A percentile compares a stretch with the other conserved stretches of the same genome.
phyloP scores from a whole-genome alignment of 2,113 vertebrate genomes.

The Eublepharis macularius region DNA sequence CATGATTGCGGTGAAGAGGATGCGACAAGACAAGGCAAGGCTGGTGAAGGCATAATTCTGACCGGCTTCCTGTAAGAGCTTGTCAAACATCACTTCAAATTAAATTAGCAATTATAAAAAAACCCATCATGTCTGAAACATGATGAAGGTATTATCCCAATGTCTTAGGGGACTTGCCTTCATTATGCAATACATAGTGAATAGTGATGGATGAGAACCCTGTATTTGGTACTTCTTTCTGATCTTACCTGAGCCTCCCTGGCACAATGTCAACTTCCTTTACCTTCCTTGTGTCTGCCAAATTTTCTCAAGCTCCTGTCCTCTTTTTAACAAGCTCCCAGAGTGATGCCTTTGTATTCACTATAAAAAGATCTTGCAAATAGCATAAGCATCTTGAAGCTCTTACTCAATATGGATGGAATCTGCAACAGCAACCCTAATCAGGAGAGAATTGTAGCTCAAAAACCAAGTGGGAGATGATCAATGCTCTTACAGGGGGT shows the following conservation, averaged over 20 bases:
- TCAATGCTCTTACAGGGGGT: neutral
- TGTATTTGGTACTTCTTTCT: neutral
- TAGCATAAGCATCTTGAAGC: neutral
- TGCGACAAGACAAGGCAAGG: neutral
- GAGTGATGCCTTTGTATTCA: neutral
- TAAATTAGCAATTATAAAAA: slow-evolving; percentile 6
- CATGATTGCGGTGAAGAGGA: neutral
- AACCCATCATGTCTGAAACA: neutral
- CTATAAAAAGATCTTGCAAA: neutral
- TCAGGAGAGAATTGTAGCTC: slow-evolving; percentile 6
- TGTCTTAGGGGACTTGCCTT: neutral
- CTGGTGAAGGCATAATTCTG: neutral
- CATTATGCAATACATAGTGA: neutral
- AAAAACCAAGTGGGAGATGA: neutral
- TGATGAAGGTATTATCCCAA: neutral
- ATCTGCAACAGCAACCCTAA: neutral
- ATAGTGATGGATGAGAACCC: neutral
- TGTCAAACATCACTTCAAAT: slow-evolving; percentile 10
- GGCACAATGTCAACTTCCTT: neutral
- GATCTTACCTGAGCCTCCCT: neutral
- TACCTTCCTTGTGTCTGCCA: neutral
- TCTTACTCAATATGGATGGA: neutral
- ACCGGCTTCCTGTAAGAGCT: neutral
- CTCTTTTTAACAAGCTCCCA: neutral
- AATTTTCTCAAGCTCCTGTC: neutral